Evolutionary conservation across 1,140 invertebrate genomes (phyloP).

Genomic region (Dryas iulia): DNA sequence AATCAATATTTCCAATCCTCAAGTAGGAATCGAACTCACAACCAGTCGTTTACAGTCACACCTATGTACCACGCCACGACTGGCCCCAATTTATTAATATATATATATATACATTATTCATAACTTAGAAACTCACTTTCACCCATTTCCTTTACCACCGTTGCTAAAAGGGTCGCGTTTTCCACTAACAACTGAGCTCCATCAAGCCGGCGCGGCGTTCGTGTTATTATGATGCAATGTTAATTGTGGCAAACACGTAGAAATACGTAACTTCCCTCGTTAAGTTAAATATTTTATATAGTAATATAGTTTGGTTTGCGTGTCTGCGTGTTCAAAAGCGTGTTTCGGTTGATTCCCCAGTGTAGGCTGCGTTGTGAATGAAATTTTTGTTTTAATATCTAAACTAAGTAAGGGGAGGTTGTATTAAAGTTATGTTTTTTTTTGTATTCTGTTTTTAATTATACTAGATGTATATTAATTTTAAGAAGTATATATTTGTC

Average conservation of each 20-base stretch:
- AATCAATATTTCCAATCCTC: neutral
- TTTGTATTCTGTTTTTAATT: no score
- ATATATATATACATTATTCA: neutral
- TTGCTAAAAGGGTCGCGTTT: constrained; percentile 48
- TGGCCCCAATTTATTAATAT: no score
- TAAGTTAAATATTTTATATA: constrained; percentile 17
- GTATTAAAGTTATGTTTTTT: no score
- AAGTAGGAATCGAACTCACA: neutral
- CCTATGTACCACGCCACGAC: no score
- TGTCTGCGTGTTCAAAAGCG: constrained; percentile 6
- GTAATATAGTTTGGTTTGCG: neutral
- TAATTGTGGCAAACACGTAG: constrained; percentile 42
- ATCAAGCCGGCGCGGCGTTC: constrained; percentile 36
- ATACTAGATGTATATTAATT: no score
- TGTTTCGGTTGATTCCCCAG: neutral
- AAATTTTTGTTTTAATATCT: neutral
- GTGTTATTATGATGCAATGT: constrained; percentile 52
- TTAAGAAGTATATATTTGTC: no score
- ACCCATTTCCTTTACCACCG: neutral
- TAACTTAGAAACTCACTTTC: constrained; percentile 15
- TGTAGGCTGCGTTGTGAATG: neutral
- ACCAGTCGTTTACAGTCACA: no score
- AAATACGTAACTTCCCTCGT: constrained; percentile 24
- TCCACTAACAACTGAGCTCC: constrained; percentile 45
- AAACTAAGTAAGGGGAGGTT: neutral